phyloP scores from a whole-genome alignment of 2,888 invertebrate genomes.

The Beris chalybata region DNA sequence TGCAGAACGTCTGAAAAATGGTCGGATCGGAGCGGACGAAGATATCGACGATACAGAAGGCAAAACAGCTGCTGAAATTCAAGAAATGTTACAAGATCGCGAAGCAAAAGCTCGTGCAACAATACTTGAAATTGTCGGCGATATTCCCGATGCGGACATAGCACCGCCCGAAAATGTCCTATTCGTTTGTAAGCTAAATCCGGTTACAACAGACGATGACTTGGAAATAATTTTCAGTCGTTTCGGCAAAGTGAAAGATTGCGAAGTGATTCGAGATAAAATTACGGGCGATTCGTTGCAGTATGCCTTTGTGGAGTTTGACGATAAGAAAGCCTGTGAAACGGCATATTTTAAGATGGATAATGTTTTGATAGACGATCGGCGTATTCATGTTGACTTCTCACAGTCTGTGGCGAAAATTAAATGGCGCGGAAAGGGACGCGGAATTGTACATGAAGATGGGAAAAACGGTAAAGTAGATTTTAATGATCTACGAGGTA shows the following conservation, averaged over 20 bases:
- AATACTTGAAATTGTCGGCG: slow-evolving; percentile 97
- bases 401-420: slow-evolving; percentile 97
- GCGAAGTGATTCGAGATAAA: slow-evolving; percentile 95
- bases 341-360: slow-evolving; percentile 99
- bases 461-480: slow-evolving; percentile 31
- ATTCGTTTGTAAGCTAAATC: slow-evolving; percentile 98
- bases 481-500: slow-evolving; percentile 33
- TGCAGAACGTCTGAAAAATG: slow-evolving; percentile 77
- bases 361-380: slow-evolving; percentile 97
- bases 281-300: slow-evolving; percentile 93
- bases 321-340: slow-evolving; percentile 89
- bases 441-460: slow-evolving; percentile 63
- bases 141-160: slow-evolving; percentile 95
- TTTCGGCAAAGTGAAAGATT: slow-evolving; percentile 90
- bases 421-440: slow-evolving; percentile 86
- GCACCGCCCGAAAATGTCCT: slow-evolving; percentile 98
- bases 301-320: slow-evolving; percentile 98
- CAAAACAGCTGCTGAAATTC: slow-evolving; percentile 79
- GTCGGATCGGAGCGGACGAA: slow-evolving; percentile 91
- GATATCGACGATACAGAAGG: slow-evolving; percentile 88
- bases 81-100: slow-evolving; percentile 83
- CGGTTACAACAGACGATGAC: slow-evolving; percentile 96
- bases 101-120: slow-evolving; percentile 97
- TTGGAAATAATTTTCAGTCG: slow-evolving; percentile 96
- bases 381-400: slow-evolving; percentile 98